A percentile compares a stretch with the other conserved stretches of the same genome.
Evolutionary conservation across 2,113 vertebrate genomes (phyloP).

Genomic region (Micromys minutus): DNA sequence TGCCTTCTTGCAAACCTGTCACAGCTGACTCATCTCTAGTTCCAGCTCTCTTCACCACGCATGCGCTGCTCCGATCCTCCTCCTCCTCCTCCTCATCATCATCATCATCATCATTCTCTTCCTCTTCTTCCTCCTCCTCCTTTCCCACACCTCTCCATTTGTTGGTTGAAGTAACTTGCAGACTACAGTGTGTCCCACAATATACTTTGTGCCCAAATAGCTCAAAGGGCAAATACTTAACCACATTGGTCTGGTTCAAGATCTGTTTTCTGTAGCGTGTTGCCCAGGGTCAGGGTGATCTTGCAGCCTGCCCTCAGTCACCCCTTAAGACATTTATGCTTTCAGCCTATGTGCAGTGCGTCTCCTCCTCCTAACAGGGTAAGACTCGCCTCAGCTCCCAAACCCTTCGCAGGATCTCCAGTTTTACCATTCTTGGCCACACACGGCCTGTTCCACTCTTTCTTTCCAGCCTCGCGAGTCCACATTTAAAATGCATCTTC

Average conservation of each 20-base stretch:
- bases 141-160: background rate
- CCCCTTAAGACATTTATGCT: background rate
- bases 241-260: background rate
- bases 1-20: background rate
- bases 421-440: background rate
- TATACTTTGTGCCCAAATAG: background rate
- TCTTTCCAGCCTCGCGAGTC: background rate
- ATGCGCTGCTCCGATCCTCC: background rate
- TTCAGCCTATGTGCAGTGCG: background rate
- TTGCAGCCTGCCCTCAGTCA: background rate
- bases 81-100: no score
- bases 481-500: background rate
- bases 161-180: background rate
- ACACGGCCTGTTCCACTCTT: background rate
- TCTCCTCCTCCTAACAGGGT: background rate
- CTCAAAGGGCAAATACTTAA: background rate
- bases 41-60: background rate
- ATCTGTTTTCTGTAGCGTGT: background rate
- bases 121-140: background rate
- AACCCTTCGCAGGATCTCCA: background rate
- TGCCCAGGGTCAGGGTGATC: background rate
- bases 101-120: background rate
- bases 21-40: background rate
- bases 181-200: background rate
- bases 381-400: background rate